Conservation (phyloP, 2,113 vertebrate genomes). For the mouse (Mus musculus) region GRCm39 chr17:88738501-88739000, state of each 20-base stretch:
- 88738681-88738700: not conserved
- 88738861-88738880: not conserved
- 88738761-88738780: not conserved
- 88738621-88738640: not conserved
- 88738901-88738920: not conserved
- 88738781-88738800: not conserved
- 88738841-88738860: not conserved
- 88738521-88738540: not conserved
- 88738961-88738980: not conserved
- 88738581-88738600: not conserved
- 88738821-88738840: not conserved
- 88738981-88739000: not conserved
- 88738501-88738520: too few species aligned
- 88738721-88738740: not conserved
- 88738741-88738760: not conserved
- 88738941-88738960: not conserved
- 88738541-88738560: too few species aligned
- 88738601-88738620: not conserved
- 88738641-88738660: not conserved
- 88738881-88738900: not conserved
- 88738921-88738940: not conserved
- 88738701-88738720: not conserved
- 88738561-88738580: too few species aligned
- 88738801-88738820: not conserved
- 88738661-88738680: constrained; percentile 22